Evolutionary conservation across 2,113 vertebrate species (phyloP).

Genomic region (Tenebrosternarchus preto): DNA sequence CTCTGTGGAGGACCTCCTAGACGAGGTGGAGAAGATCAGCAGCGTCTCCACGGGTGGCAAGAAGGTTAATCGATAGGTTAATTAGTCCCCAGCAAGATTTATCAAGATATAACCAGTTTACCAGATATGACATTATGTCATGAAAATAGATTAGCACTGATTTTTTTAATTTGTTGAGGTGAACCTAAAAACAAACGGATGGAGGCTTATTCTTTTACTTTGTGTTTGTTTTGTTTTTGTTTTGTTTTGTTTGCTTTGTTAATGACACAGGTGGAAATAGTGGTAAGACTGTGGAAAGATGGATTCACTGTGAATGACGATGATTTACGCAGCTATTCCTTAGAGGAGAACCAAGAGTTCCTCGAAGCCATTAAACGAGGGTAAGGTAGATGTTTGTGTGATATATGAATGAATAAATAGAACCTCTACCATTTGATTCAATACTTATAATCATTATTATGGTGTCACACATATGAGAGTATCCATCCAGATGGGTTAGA

Average conservation of each 20-base stretch:
- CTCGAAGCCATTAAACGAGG: constrained; percentile 91
- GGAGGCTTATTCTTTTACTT: no score
- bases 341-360: constrained; percentile 87
- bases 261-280: constrained; percentile 82
- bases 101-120: background rate
- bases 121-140: background rate
- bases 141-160: background rate
- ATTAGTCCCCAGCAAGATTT: background rate
- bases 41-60: constrained; percentile 68
- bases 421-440: background rate
- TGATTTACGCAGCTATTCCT: constrained; percentile 85
- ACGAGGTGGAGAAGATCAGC: constrained; percentile 79
- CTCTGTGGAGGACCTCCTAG: constrained; percentile 77
- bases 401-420: background rate
- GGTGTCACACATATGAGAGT: background rate
- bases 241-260: background rate
- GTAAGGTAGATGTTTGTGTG: constrained; percentile 58
- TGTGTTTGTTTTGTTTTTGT: background rate
- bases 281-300: constrained; percentile 93
- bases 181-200: background rate
- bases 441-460: background rate
- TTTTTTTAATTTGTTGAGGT: background rate
- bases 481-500: background rate
- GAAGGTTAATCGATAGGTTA: constrained; percentile 66
- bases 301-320: constrained; percentile 90